Evolutionary conservation across 30 jellyfish, hydroid and myxozoan genomes (phyloP).

Genomic region (Pelagia noctiluca): DNA sequence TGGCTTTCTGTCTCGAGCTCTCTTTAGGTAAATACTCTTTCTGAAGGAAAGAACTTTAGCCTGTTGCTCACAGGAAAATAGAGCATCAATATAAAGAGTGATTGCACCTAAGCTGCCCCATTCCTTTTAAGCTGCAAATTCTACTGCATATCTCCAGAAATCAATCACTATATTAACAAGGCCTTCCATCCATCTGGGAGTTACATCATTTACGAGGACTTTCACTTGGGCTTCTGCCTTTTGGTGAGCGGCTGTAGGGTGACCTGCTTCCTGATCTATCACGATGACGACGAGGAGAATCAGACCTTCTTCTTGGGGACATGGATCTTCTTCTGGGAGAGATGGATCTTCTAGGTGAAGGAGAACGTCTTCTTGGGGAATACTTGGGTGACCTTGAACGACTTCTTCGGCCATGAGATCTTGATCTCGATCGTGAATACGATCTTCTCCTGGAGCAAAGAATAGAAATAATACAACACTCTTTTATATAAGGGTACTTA

Average conservation of each 20-base stretch:
- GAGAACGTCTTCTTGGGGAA: conserved; percentile 73
- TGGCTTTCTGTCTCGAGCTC: no score
- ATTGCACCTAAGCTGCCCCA: no score
- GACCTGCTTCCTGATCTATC: conserved; percentile 71
- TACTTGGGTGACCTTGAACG: conserved; percentile 81
- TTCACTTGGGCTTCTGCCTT: conserved; percentile 2
- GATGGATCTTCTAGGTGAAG: conserved; percentile 65
- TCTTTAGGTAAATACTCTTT: no score
- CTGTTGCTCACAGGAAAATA: no score
- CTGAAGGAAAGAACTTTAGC: no score
- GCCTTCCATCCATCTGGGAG: no score
- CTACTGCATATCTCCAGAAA: no score
- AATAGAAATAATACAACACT: background rate
- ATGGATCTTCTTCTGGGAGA: conserved; percentile 61
- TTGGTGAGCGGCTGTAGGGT: conserved; percentile 58
- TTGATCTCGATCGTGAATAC: conserved; percentile 79
- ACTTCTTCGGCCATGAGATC: conserved; percentile 79
- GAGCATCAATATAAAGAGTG: no score
- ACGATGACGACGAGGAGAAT: no score
- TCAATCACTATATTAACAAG: no score
- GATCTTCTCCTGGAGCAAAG: conserved; percentile 51
- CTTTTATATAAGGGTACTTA: background rate
- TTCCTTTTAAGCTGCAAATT: no score
- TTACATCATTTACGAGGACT: no score
- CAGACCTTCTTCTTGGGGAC: conserved; percentile 64